phyloP scores from a whole-genome alignment of 2,888 invertebrate genomes.

The Oxystoma pomonae region DNA sequence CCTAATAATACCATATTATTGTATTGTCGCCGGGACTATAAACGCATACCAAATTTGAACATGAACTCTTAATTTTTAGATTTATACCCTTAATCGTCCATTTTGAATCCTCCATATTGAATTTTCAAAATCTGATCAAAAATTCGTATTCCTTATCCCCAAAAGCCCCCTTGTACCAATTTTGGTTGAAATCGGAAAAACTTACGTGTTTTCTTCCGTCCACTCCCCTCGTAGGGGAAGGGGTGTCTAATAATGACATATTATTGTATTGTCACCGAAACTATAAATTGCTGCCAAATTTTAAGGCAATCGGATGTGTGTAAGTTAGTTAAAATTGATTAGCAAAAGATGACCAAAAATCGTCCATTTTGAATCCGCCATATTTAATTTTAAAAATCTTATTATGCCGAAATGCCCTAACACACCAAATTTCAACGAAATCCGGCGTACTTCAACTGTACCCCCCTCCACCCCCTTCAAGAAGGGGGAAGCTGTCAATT shows the following conservation, averaged over 20 bases:
- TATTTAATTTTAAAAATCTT: too few species aligned
- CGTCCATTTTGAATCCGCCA: too few species aligned
- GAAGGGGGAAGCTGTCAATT: too few species aligned
- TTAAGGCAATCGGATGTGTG: neutral
- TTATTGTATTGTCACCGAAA: neutral
- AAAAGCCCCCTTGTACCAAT: neutral
- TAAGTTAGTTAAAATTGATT: neutral
- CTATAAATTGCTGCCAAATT: neutral
- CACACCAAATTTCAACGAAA: too few species aligned
- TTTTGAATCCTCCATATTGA: neutral
- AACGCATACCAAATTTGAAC: neutral
- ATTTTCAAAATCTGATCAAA: neutral
- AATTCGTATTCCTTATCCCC: neutral
- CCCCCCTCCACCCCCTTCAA: too few species aligned
- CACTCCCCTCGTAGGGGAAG: neutral
- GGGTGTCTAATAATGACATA: neutral
- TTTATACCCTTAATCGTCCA: neutral
- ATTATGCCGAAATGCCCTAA: too few species aligned
- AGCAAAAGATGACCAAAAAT: too few species aligned
- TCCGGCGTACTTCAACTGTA: too few species aligned
- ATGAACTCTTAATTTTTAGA: neutral
- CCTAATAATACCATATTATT: neutral
- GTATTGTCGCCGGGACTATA: neutral
- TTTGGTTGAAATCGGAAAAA: neutral
- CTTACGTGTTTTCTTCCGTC: neutral